Evolutionary conservation across 1,140 invertebrate species (phyloP).

Genomic region (Papilio aristodemus): DNA sequence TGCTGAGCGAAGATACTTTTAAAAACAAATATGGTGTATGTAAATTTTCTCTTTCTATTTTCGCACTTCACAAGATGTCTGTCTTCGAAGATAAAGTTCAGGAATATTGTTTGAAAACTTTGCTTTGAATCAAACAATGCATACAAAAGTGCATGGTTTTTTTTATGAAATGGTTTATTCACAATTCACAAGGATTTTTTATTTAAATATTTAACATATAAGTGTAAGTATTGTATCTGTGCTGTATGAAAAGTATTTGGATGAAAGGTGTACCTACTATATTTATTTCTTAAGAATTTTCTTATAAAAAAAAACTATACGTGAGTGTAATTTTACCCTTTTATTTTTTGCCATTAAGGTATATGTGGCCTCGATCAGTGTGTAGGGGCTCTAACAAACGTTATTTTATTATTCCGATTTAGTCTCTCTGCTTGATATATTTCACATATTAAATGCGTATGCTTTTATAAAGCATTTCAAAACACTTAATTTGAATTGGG

Average conservation of each 20-base stretch:
- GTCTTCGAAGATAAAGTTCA: not conserved
- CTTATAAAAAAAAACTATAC: too few species aligned
- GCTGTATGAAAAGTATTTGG: not conserved
- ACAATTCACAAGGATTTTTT: not conserved
- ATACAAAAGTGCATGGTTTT: not conserved
- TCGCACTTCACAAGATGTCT: not conserved
- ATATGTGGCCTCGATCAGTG: too few species aligned
- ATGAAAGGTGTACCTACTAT: not conserved
- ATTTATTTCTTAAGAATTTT: too few species aligned
- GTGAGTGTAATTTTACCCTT: too few species aligned
- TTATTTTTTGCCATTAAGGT: too few species aligned
- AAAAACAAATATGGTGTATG: conserved; percentile 3
- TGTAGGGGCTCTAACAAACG: too few species aligned
- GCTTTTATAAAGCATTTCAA: not conserved
- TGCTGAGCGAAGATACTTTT: too few species aligned
- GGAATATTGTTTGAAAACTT: conserved; percentile 1
- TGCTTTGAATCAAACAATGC: not conserved
- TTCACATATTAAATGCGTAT: too few species aligned
- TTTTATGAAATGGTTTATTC: not conserved
- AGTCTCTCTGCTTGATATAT: too few species aligned
- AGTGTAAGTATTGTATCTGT: not conserved
- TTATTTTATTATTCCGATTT: too few species aligned
- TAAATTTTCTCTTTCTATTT: not conserved
- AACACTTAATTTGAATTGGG: not conserved
- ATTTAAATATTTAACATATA: not conserved